phyloP scores from a whole-genome alignment of 1,140 invertebrate species.

The Drosophila ananassae region DNA sequence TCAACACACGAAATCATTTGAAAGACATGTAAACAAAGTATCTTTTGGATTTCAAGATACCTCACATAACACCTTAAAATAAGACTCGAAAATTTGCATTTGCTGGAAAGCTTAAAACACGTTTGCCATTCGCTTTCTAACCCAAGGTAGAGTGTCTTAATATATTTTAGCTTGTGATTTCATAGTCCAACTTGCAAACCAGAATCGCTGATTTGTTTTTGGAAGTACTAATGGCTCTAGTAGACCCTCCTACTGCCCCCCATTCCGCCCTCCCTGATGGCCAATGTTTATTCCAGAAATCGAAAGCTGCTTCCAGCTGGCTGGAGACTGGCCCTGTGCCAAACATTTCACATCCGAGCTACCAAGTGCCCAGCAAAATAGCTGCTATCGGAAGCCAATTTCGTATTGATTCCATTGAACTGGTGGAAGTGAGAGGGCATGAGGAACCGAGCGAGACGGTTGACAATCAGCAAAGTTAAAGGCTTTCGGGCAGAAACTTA shows the following conservation, averaged over 20 bases:
- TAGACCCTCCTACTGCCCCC: background rate
- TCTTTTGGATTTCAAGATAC: background rate
- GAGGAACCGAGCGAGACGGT: slow-evolving; percentile 16
- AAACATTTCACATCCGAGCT: slow-evolving; percentile 59
- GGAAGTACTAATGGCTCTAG: slow-evolving; percentile 21
- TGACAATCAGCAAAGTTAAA: slow-evolving; percentile 45
- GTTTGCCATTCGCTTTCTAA: background rate
- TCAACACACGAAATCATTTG: background rate
- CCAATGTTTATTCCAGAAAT: slow-evolving; percentile 41
- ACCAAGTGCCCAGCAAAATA: slow-evolving; percentile 68
- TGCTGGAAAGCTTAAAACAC: background rate
- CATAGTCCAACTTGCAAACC: background rate
- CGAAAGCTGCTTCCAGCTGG: slow-evolving; percentile 71
- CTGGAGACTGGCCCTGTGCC: slow-evolving; percentile 58
- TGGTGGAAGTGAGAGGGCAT: slow-evolving; percentile 2
- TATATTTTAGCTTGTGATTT: slow-evolving; percentile 8
- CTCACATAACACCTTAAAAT: background rate
- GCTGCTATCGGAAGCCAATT: slow-evolving; percentile 23
- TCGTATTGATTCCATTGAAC: slow-evolving; percentile 41
- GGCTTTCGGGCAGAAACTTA: slow-evolving; percentile 38
- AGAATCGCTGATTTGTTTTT: background rate
- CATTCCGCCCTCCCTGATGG: too few relatives aligned
- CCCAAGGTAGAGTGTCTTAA: background rate
- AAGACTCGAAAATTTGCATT: background rate
- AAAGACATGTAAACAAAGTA: slow-evolving; percentile 9